Evolutionary conservation across 2,113 vertebrate species (phyloP), one percentile per base, ranked within the genome.

Genomic region (Phocoena sinus): DNA sequence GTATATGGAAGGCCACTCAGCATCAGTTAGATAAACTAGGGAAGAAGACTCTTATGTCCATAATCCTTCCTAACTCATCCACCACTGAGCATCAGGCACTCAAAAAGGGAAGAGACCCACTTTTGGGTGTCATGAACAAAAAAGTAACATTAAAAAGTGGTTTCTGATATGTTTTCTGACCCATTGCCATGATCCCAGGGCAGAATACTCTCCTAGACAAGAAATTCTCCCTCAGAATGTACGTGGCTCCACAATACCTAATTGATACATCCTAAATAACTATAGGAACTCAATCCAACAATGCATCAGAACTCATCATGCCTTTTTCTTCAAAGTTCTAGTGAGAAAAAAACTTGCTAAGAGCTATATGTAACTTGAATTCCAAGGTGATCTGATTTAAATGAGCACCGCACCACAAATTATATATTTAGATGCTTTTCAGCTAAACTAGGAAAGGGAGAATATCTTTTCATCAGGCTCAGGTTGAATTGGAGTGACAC

Each of bases 341-440:
- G 15, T 33, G 88, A 94, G 56, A 90, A 94, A 68, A 97, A 28
- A 28, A 14, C 8, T 65, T 94, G 33, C 28, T 89, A 76, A 85
- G 97, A 91, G 44, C 41, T 77, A 38, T 28, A 18, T 0, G 1
- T 21, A 89, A 74, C 50, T 96, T 91, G 17, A 92, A 86, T 4
- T 1, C 31, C 89, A 81, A 97, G 84, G 38, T 89, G 6, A 28
- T 98, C 31, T 96, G 96, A 97, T 95, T 85, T 91, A 91, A 97
- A 94, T 67, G 89, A 98, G 25, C 25, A 90, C 0, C 88, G 31
- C 0, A 38, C 8, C 88, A 82, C 68, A 95, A 95, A 98, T 93
- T 96, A 81, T 41, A 31, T 86, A 97, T 84, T 95, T 96, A 96
- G 87, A 80, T 67, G 63, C 12, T 96, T 94, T 97, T 98, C 95